Percentiles rank a stretch among this genome's conserved stretches.
These are phyloP conservation scores for Macrotis lagotis DNA, from an alignment of 2,113 vertebrate species.

Conservation along the genomic window DNA sequence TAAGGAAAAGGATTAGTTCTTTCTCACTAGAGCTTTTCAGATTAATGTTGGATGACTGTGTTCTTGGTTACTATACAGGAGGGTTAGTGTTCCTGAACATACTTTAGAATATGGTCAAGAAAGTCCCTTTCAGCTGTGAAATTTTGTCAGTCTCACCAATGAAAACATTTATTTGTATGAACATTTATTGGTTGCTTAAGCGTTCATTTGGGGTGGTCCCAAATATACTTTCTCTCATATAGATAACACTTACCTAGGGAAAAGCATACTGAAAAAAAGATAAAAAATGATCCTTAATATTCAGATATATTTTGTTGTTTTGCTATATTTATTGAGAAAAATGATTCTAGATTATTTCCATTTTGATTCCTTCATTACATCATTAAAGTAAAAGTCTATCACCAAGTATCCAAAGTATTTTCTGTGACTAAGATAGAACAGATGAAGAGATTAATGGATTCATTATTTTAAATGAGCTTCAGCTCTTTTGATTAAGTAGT, in stretches of 20 bases:
- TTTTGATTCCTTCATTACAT: not conserved
- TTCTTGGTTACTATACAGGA: not conserved
- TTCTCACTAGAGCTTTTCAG: not conserved
- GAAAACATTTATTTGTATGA: not conserved
- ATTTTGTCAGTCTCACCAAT: not conserved
- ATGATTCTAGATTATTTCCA: not conserved
- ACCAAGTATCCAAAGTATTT: not conserved
- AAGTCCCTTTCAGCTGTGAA: not conserved
- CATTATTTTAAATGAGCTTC: not conserved
- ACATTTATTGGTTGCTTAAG: not conserved
- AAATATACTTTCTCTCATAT: not conserved
- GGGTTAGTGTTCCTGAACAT: not conserved
- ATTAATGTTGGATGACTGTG: not conserved
- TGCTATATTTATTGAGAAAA: slow-evolving; percentile 17
- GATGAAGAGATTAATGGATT: not conserved
- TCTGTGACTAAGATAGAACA: slow-evolving; percentile 1
- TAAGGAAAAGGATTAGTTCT: not conserved
- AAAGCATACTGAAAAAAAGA: not conserved
- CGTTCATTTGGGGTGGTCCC: not conserved
- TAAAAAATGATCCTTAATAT: not conserved
- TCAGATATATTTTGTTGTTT: slow-evolving; percentile 3
- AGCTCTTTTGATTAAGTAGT: not conserved
- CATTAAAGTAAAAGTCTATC: slow-evolving; percentile 42
- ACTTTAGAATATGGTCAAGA: not conserved
- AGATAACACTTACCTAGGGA: not conserved